Percentiles rank a stretch among this genome's conserved stretches.
Evolutionary conservation across 2,797 vertebrate genomes (phyloP).

Genomic region (Heterohyrax brucei): DNA sequence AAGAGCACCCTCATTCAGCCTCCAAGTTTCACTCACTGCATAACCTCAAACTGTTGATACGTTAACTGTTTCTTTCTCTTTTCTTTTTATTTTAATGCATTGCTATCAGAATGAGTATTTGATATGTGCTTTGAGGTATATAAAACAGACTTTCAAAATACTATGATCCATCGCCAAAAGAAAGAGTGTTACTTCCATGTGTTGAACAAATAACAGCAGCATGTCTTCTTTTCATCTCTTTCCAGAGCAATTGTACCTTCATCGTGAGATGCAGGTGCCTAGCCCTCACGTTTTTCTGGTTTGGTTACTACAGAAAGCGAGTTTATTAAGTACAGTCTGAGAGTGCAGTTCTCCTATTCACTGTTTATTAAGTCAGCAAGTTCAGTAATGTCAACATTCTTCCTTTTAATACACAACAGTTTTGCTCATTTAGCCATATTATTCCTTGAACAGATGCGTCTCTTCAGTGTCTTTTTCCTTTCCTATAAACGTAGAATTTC

Average conservation of each 20-base stretch:
- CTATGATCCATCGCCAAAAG: slow-evolving; percentile 78
- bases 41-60: slow-evolving; percentile 74
- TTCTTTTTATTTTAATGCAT: slow-evolving; percentile 36
- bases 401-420: slow-evolving; percentile 37
- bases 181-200: slow-evolving; percentile 64
- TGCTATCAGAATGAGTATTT: slow-evolving; percentile 53
- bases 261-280: slow-evolving; percentile 42
- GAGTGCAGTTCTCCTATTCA: slow-evolving; percentile 54
- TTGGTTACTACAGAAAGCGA: slow-evolving; percentile 49
- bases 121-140: slow-evolving; percentile 52
- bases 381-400: slow-evolving; percentile 61
- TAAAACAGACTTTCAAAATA: slow-evolving; percentile 80
- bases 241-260: slow-evolving; percentile 47
- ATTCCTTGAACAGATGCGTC: slow-evolving; percentile 73
- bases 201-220: slow-evolving; percentile 75
- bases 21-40: background rate
- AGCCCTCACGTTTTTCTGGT: background rate
- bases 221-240: slow-evolving; percentile 31
- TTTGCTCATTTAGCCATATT: slow-evolving; percentile 78
- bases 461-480: slow-evolving; percentile 77
- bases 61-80: slow-evolving; percentile 67
- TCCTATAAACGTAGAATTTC: slow-evolving; percentile 67
- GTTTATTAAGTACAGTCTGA: slow-evolving; percentile 53
- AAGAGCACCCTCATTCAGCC: slow-evolving; percentile 61
- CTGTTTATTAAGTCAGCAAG: slow-evolving; percentile 47